Base-by-base conservation (phyloP, 2,888 invertebrate genomes). In the Sympetrum striolatum region DNA sequence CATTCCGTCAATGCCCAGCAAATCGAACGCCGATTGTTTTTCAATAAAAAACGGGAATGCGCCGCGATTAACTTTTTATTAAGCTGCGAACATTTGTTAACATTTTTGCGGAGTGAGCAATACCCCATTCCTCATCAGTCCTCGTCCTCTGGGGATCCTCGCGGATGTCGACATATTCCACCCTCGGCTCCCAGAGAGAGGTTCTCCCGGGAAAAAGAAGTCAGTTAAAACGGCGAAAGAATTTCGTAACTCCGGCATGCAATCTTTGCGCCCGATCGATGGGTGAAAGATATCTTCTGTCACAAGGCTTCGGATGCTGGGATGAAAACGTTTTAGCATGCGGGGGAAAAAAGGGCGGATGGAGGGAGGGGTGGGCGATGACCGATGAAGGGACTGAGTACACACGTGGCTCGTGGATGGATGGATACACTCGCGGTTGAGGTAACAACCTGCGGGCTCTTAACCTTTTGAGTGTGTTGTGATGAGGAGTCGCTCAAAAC, bases 401-500 rank as follows among this genome's bases (percentile, higher is more conserved):
- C 81, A 48, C 58, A 58, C 58, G 82, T 82, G 81, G 81, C 81
- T n/a, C 81, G 31, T 81, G 82, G 82, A 81, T 48, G 37, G 39
- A 39, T 48, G 81, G 81, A 81, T 81, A 81, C 81, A 81, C 48
- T 81, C 48, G 82, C 35, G 31, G 82, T 14, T 58, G 58, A 53
- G 82, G 80, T 80, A 80, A 37, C 80, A 80, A 44, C 35, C 18
- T 18, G 39, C 80, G 80, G 82, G 53, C 82, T 82, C 82, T 82
- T 53, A 82, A 82, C 82, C 53, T 81, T 58, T 58, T 22, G 53
- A 53, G 31, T 58, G 25, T 25, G 44, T 25, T 73, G 73, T 58
- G 82, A 82, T 53, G 82, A 82, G 82, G 48, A 82, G 58, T 58
- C 35, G 53, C 53, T 82, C 82, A 82, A 82, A 82, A 82, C 82